Base-by-base conservation (phyloP, 2,797 vertebrate species). In the Buphagus erythrorhynchus region DNA sequence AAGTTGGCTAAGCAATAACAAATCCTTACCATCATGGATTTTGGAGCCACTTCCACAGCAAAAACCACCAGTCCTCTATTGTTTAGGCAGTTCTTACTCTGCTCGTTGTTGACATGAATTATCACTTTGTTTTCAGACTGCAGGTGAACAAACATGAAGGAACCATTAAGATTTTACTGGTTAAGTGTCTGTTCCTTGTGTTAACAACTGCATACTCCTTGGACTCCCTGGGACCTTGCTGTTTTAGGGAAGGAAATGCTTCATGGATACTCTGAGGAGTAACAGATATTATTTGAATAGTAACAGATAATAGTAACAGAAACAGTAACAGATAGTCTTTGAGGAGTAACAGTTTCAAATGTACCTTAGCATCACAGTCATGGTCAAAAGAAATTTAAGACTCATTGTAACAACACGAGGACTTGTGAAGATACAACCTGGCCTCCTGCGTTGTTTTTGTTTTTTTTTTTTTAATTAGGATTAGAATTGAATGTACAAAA, bases 1-100 rank as follows among this genome's bases (percentile, higher is more conserved):
- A 69, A 85, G 65, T 13, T 74, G 86, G 38, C 58, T 63, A 68
- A 84, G 24, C 40, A 79, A 68, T 20, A 6, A 48, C 25, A 58
- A 42, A 48, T 38, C 52, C 81, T 97, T 98, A 99, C 99, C 99
- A 98, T 99, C 93, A 98, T 98, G 74, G 98, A 98, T 86, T 98
- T 98, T 55, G 98, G 98, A 77, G 99, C 98, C 88, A 99, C 98
- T 98, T 99, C 99, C 24, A 99, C 98, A 65, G 99, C 99, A 97
- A 99, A 99, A 94, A 99, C 95, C 33, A 65, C 97, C 95, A 99
- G 97, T 57, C 99, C 98, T 95, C 99, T 97, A 51, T 97, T 99
- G 97, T 98, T 99, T 21, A 98, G 72, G 92, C 99, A 99, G 97
- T 99, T 99, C 97, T 97, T 99, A 96, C 98, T 99, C 93, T 98